phyloP scores from a whole-genome alignment of 2,797 vertebrate species.

The Alca torda region DNA sequence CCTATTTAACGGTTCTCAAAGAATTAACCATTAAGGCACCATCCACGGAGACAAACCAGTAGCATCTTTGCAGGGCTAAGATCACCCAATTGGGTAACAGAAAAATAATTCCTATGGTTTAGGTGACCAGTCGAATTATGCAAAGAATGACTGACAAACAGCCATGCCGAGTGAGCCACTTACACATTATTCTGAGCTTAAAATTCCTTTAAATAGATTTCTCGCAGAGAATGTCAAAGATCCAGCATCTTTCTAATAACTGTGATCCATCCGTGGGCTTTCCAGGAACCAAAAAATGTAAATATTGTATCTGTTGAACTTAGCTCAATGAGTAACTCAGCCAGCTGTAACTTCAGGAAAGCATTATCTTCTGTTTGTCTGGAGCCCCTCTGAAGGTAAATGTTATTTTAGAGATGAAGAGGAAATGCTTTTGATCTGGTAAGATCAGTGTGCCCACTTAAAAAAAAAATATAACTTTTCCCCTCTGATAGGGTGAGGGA shows the following conservation, averaged over 20 bases:
- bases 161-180: not conserved
- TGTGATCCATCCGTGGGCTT: not conserved
- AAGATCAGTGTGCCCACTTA: not conserved
- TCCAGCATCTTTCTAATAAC: not conserved
- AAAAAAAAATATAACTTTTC: not conserved
- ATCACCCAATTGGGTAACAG: not conserved
- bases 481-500: not conserved
- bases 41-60: not conserved
- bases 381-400: not conserved
- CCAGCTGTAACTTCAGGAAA: not conserved
- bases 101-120: not conserved
- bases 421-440: not conserved
- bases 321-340: not conserved
- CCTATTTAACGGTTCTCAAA: not conserved
- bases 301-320: not conserved
- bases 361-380: not conserved
- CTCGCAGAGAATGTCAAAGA: not conserved
- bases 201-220: not conserved
- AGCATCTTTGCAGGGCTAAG: not conserved
- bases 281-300: not conserved
- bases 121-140: not conserved
- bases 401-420: not conserved
- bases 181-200: not conserved
- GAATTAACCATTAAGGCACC: not conserved
- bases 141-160: not conserved